Conservation (phyloP, 2,888 invertebrate species). For the Chesias legatella region DNA sequence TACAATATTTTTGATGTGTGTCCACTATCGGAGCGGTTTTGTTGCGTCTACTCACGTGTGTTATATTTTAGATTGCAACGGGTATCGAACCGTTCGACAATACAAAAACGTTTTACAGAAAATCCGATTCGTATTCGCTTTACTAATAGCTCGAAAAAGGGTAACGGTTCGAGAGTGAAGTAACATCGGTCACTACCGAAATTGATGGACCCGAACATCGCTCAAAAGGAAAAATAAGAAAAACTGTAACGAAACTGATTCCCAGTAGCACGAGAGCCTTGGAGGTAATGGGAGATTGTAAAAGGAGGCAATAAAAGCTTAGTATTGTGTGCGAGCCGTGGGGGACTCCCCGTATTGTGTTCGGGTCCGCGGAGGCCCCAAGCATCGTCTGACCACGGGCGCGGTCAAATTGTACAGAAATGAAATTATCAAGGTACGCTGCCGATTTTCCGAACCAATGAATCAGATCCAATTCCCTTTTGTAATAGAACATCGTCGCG, state of each 20-base stretch:
- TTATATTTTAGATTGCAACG: conserved; percentile 26
- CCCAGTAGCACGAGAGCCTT: conserved; percentile 68
- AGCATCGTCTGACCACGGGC: conserved; percentile 77
- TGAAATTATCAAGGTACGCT: conserved; percentile 81
- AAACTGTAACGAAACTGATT: conserved; percentile 76
- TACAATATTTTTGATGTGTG: conserved; percentile 60
- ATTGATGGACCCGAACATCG: conserved; percentile 62
- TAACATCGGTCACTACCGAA: conserved; percentile 51
- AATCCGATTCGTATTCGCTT: conserved; percentile 31
- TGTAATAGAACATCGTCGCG: conserved; percentile 81
- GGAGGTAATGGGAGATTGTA: conserved; percentile 79
- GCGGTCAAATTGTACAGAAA: conserved; percentile 81
- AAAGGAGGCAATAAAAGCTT: conserved; percentile 80
- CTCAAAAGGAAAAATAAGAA: conserved; percentile 65
- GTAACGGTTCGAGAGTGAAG: conserved; percentile 37
- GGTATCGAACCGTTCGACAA: conserved; percentile 21
- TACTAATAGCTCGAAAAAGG: conserved; percentile 38
- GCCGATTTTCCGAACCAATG: conserved; percentile 81
- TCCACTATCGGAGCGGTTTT: conserved; percentile 38
- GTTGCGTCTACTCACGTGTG: conserved; percentile 23
- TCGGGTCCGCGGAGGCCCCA: conserved; percentile 70
- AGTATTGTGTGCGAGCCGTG: conserved; percentile 76
- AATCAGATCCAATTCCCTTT: conserved; percentile 81
- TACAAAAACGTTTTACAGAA: conserved; percentile 22
- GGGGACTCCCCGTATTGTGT: conserved; percentile 74